Base-by-base conservation (phyloP, 1,140 invertebrate genomes). In the Trinorchestia longiramus region DNA sequence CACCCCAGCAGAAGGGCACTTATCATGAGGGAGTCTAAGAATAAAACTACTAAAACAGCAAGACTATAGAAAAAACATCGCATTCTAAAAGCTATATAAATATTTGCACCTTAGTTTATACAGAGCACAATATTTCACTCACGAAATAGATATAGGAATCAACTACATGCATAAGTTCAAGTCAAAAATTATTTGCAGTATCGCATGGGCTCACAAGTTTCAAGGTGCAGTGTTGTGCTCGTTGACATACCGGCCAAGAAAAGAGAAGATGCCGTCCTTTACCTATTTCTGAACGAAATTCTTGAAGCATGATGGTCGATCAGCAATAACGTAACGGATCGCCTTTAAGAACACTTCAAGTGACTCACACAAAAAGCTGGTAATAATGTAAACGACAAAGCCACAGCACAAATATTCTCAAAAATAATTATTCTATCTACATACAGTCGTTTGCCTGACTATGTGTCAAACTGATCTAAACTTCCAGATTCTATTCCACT, bases 41-140 rank as follows among this genome's bases (percentile, higher is more conserved):
- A 42, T 91, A 91, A 0, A 94, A 19, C 41, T 94, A 94, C 92
- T 94, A 45, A 94, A 45, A 94, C 92, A 94, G 92, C 44, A 94
- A 44, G 43, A 94, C 92, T 94, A 94, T 94, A 28, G 92, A 94
- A 94, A 94, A 94, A 94, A 94, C 92, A 94, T 94, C 43, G 92
- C 92, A n/a, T 43, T 90, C 88, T 90, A 90, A 90, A 42, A 47
- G 11, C 92, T 94, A 94, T 94, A 94, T 94, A 94, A 94, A 94
- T 94, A 94, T 94, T 94, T 94, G 92, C 92, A 94, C 92, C 92
- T 94, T 47, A 94, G 40, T 90, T 90, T 90, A 90, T 90, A 94
- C 92, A 94, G 92, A 94, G 92, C 92, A 94, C 11, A n/a, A 44
- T 19, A 47, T 47, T 94, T 47, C 92, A 45, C 40, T 36, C 92